phyloP scores from a whole-genome alignment of 2,113 vertebrate genomes.

The Calonectris borealis region DNA sequence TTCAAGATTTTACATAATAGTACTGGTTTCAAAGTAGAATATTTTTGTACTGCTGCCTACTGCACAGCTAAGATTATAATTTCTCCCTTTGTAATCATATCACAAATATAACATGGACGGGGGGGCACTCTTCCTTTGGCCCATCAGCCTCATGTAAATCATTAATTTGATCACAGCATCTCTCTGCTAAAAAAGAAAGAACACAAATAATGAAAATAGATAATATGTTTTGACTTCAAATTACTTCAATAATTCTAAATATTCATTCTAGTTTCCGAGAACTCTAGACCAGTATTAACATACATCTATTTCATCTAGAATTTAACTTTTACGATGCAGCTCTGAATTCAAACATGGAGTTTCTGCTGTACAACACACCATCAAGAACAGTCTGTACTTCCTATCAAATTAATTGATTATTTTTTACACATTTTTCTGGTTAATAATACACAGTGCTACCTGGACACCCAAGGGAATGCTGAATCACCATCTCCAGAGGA shows the following conservation, averaged over 20 bases:
- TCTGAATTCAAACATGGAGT: neutral
- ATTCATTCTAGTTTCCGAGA: neutral
- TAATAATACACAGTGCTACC: neutral
- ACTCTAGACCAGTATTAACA: neutral
- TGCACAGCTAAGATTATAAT: neutral
- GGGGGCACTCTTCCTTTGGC: neutral
- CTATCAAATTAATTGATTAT: neutral
- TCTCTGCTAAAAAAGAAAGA: neutral
- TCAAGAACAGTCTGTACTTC: neutral
- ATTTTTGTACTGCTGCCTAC: neutral
- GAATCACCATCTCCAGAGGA: neutral
- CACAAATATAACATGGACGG: neutral
- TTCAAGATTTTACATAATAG: neutral
- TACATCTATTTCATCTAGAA: neutral
- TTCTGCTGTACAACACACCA: neutral
- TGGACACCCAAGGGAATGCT: neutral
- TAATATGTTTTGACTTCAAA: neutral
- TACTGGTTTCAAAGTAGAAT: neutral
- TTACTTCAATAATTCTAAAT: constrained; percentile 9
- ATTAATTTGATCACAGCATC: neutral
- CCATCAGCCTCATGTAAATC: neutral
- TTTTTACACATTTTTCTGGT: neutral
- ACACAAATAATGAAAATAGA: neutral
- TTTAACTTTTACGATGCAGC: neutral
- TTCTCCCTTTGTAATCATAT: neutral